Conservation (phyloP, 2,113 vertebrate species). For the Amphilophus citrinellus region DNA sequence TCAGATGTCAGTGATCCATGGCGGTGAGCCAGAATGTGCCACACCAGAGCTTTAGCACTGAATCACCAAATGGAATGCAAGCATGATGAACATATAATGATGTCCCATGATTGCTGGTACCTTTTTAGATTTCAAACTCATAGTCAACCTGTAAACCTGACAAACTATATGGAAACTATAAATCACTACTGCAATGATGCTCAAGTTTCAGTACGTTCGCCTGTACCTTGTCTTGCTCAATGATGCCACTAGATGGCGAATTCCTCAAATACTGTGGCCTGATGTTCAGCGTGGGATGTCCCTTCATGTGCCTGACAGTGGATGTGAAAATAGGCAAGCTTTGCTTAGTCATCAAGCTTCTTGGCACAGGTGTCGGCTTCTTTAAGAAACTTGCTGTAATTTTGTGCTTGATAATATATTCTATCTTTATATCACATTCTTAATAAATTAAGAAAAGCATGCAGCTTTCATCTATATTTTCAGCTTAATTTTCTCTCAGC, state of each 20-base stretch:
- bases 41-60: neutral
- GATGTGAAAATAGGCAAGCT: neutral
- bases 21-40: neutral
- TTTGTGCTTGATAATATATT: neutral
- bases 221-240: neutral
- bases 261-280: neutral
- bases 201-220: neutral
- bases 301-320: neutral
- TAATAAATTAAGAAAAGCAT: neutral
- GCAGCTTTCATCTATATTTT: neutral
- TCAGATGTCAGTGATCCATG: neutral
- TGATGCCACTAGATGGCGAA: slow-evolving; percentile 52
- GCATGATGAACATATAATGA: neutral
- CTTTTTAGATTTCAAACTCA: no score
- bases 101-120: neutral
- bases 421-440: neutral
- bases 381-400: neutral
- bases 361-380: neutral
- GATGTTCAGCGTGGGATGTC: neutral
- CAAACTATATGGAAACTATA: neutral
- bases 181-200: neutral
- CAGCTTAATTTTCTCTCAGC: neutral
- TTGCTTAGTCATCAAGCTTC: neutral
- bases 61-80: neutral
- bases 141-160: neutral